Evolutionary conservation across 2,888 invertebrate genomes (phyloP).

Genomic region (Harpagoxenus sublaevis): DNA sequence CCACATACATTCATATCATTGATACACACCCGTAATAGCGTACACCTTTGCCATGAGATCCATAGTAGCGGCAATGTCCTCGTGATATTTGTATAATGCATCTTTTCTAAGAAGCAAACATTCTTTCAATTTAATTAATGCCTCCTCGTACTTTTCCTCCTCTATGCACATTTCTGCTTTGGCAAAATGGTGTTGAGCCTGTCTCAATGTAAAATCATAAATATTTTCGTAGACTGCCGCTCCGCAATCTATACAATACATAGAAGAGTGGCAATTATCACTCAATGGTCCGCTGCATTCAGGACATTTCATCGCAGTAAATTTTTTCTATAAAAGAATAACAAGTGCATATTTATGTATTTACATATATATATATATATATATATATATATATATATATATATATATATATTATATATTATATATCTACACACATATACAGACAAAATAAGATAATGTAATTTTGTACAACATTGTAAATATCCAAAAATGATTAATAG

Average conservation of each 20-base stretch:
- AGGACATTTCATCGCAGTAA: constrained; percentile 84
- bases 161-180: constrained; percentile 71
- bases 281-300: constrained; percentile 84
- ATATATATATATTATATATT: no score
- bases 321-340: constrained; percentile 72
- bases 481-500: neutral
- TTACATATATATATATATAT: neutral
- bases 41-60: constrained; percentile 88
- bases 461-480: constrained; percentile 11
- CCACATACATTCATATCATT: neutral
- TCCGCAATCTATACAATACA: constrained; percentile 82
- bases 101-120: constrained; percentile 86
- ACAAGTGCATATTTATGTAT: no score
- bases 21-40: constrained; percentile 86
- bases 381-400: no score
- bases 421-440: neutral
- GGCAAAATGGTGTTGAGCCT: constrained; percentile 81
- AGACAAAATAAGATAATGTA: neutral
- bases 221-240: constrained; percentile 69
- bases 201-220: constrained; percentile 78
- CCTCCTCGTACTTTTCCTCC: constrained; percentile 81
- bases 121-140: constrained; percentile 85
- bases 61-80: constrained; percentile 85
- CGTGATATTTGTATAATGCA: constrained; percentile 87
- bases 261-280: constrained; percentile 72